Base-by-base conservation (phyloP, 2,113 vertebrate genomes). In the Mobula birostris region DNA sequence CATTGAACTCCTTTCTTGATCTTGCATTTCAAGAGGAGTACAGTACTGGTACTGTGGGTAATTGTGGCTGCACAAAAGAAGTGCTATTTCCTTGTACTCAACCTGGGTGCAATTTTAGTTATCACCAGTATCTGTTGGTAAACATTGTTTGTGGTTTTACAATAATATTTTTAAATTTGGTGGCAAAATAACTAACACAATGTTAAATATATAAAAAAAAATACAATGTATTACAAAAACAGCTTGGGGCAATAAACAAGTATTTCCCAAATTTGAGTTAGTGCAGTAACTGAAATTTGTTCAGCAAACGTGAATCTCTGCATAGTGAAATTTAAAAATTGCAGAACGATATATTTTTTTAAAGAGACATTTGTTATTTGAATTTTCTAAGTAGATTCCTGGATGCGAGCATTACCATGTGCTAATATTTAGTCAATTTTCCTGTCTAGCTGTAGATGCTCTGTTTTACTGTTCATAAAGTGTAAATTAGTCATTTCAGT, bases 341-440 rank as follows among this genome's bases (percentile, higher is more conserved):
- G 90, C 90, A 72, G 17, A 92, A 32, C 32, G n/a, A 15, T 72
- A 36, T 36, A 36, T 40, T 92, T 72, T 92, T 92, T 92, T 66
- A 92, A 92, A 70, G 63, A 70, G 90, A 72, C 90, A 92, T 92
- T 92, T 92, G 70, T 72, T 92, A 72, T 40, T 66, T 72, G 66
- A 66, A 66, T 92, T 91, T 91, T 68, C 87, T 36, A 63, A 70
- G 90, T 40, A 92, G 90, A 36, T 92, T 92, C 61, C 66, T 92
- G 90, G 61, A 66, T 91, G 36, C 32, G 87, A 19, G n/a, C 66
- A 92, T 63, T 24, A 92, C 70, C 90, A 92, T 92, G 90, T 92
- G 63, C 66, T 92, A 92, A 70, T 91, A 91, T 92, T 92, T 92
- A 40, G 63, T 91, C 87, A 91, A 36, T 68, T 36, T 91, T n/a